These are phyloP conservation scores for Lasioglossum zephyrum DNA, from an alignment of 2,888 invertebrate species.

Conservation along the genomic window DNA sequence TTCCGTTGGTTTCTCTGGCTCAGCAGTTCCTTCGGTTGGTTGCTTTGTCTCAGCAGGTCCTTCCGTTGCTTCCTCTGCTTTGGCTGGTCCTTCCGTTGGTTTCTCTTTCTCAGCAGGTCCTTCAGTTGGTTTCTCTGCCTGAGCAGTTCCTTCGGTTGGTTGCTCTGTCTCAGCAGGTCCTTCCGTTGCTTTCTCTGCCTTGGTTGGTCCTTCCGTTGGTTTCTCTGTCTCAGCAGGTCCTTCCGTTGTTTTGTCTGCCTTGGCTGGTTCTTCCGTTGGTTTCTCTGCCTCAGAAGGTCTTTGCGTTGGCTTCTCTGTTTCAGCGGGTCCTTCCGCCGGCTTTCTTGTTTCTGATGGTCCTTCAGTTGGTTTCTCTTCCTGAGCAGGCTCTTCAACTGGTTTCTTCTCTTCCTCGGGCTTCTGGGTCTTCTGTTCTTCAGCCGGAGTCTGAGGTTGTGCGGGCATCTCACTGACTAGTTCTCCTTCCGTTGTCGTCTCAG, in stretches of 20 bases:
- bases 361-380: constrained; percentile 42
- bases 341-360: constrained; percentile 24
- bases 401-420: constrained; percentile 7
- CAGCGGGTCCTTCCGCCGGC: constrained; percentile 42
- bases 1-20: no score
- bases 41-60: no score
- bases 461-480: constrained; percentile 34
- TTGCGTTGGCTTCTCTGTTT: constrained; percentile 36
- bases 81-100: constrained; percentile 39
- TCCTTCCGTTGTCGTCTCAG: constrained; percentile 44
- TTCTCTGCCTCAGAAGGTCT: constrained; percentile 9
- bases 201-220: constrained; percentile 18
- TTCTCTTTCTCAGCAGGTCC: constrained; percentile 29
- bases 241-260: constrained; percentile 3
- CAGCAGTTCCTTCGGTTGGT: no score
- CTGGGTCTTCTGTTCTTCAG: constrained; percentile 53
- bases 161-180: constrained; percentile 26
- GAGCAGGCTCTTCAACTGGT: constrained; percentile 29
- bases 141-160: constrained; percentile 22
- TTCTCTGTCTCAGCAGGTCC: constrained; percentile 18
- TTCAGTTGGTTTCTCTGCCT: not conserved
- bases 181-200: constrained; percentile 22
- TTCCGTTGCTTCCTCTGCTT: no score
- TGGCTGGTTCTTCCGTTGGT: constrained; percentile 40
- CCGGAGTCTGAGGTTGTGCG: constrained; percentile 46